Percentiles rank a stretch among this genome's conserved stretches.
Evolutionary conservation across 2,888 invertebrate genomes (phyloP).

Genomic region (Mythimna loreyi): DNA sequence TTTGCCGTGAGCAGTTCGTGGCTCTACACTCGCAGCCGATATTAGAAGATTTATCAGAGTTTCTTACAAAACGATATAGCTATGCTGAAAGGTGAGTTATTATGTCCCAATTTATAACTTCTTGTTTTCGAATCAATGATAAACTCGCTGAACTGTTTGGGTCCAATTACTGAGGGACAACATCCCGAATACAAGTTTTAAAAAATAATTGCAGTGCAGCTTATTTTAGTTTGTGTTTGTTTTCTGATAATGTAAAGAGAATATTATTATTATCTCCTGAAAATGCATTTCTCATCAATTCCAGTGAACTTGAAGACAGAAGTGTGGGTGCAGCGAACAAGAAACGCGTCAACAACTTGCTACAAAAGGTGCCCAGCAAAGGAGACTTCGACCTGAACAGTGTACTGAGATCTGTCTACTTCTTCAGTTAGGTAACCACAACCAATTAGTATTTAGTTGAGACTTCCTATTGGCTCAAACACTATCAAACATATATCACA

Average conservation of each 20-base stretch:
- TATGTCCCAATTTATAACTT: neutral
- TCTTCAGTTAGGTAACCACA: constrained; percentile 93
- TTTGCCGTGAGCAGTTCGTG: constrained; percentile 99
- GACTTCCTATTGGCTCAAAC: neutral
- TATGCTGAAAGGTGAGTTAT: constrained; percentile 87
- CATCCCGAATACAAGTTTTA: too few relatives aligned
- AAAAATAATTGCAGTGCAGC: too few relatives aligned
- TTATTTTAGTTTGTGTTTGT: too few relatives aligned
- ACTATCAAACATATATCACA: constrained; percentile 1
- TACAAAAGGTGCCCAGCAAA: constrained; percentile 93
- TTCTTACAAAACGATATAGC: constrained; percentile 93
- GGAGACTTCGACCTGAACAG: constrained; percentile 94
- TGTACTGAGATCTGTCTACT: constrained; percentile 95
- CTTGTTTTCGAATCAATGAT: too few relatives aligned
- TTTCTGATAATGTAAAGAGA: too few relatives aligned
- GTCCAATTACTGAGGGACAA: too few relatives aligned
- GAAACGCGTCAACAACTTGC: constrained; percentile 91
- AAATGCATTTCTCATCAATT: constrained; percentile 51
- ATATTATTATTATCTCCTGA: too few relatives aligned
- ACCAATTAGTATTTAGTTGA: neutral
- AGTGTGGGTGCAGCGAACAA: constrained; percentile 90
- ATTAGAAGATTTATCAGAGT: constrained; percentile 95
- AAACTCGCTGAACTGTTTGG: too few relatives aligned
- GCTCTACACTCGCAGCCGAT: constrained; percentile 98
- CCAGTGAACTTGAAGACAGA: constrained; percentile 86